Evolutionary conservation across 2,797 vertebrate species (phyloP).

Genomic region (Peromyscus eremicus): DNA sequence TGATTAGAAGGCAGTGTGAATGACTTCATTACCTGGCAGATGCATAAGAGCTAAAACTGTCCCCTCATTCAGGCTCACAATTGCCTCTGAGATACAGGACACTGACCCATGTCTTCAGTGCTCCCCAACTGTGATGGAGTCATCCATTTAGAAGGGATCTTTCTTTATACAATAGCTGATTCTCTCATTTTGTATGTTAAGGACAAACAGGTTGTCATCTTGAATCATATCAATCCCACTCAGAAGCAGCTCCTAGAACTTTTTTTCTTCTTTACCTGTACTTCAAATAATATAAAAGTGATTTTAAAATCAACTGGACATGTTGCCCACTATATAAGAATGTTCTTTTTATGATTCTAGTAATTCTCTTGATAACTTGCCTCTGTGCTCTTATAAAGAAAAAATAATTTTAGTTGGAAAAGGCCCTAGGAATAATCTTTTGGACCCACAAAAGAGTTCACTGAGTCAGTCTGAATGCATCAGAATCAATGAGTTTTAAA

Average conservation of each 20-base stretch:
- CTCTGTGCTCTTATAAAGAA: not conserved
- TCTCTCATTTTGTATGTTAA: conserved; percentile 12
- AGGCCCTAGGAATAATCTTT: not conserved
- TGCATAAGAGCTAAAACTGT: not conserved
- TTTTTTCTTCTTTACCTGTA: conserved; percentile 39
- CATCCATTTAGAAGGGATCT: not conserved
- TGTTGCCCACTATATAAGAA: not conserved
- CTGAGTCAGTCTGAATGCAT: not conserved
- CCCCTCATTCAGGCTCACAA: not conserved
- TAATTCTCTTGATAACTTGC: conserved; percentile 5
- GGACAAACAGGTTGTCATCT: conserved; percentile 36
- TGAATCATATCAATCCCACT: not conserved
- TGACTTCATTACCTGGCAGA: conserved; percentile 20
- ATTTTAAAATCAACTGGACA: conserved; percentile 13
- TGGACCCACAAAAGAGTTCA: not conserved
- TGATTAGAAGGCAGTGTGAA: conserved; percentile 9
- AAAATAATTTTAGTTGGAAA: conserved; percentile 6
- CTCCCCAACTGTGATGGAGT: not conserved
- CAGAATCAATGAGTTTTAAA: not conserved
- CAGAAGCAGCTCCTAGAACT: not conserved
- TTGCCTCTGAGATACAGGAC: not conserved
- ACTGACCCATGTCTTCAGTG: not conserved
- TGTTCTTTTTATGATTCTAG: not conserved
- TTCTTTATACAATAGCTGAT: not conserved
- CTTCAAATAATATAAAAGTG: conserved; percentile 30